Conservation (phyloP, 2,113 vertebrate species). For the Chrysochloris asiatica region DNA sequence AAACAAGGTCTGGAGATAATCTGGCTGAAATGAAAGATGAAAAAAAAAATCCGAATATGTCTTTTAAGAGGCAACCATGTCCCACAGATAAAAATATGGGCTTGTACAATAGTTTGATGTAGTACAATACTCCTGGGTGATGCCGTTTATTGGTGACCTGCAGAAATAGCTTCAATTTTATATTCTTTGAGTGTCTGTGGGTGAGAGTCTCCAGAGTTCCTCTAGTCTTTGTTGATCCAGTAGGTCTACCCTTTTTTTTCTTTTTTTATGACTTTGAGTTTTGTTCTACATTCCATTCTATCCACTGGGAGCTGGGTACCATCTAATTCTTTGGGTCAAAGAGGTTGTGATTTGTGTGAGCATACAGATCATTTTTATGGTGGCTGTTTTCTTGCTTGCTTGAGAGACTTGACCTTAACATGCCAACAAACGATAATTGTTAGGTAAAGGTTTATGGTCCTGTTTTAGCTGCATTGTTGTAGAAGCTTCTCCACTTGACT, state of each 20-base stretch:
- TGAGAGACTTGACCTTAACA: conserved; percentile 56
- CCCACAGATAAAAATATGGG: background rate
- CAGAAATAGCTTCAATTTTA: background rate
- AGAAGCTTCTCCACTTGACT: conserved; percentile 67
- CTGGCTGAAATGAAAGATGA: background rate
- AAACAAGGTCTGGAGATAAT: background rate
- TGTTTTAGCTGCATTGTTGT: conserved; percentile 25
- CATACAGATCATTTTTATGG: conserved; percentile 54
- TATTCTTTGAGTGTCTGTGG: background rate
- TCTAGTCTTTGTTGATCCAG: background rate
- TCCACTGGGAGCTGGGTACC: background rate
- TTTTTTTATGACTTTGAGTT: background rate
- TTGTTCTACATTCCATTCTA: background rate
- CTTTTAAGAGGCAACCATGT: background rate
- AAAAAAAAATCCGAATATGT: background rate
- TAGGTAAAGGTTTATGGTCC: conserved; percentile 57
- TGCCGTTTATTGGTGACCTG: background rate
- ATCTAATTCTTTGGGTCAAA: background rate
- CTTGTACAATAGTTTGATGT: background rate
- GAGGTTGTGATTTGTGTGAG: background rate
- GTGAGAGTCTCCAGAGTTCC: background rate
- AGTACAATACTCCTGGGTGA: background rate
- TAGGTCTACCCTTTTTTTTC: background rate
- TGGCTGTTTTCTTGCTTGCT: conserved; percentile 54
- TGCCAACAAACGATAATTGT: conserved; percentile 60